Conservation (phyloP, 2,113 vertebrate genomes). For the Zosterops lateralis region DNA sequence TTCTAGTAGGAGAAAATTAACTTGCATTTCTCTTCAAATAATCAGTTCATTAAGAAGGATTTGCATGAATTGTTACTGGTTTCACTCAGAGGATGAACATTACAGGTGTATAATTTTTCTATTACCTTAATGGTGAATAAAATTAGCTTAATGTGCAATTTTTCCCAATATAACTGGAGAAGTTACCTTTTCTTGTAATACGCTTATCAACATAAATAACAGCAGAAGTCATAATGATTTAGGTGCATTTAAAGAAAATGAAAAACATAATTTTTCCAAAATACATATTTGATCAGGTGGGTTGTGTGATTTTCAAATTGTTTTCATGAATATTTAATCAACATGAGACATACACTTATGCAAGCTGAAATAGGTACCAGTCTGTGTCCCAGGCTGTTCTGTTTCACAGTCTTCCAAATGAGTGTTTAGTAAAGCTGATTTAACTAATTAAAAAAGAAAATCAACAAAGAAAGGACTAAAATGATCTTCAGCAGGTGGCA, state of each 20-base stretch:
- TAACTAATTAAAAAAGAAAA: not conserved
- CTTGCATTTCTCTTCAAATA: not conserved
- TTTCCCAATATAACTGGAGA: not conserved
- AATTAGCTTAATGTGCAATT: not conserved
- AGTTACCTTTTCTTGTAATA: not conserved
- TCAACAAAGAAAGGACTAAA: not conserved
- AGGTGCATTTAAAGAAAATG: not conserved
- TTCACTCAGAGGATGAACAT: not conserved
- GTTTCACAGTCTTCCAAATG: not conserved
- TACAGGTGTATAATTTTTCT: not conserved
- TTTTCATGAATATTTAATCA: slow-evolving; percentile 52
- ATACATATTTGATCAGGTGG: not conserved
- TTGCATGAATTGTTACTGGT: not conserved
- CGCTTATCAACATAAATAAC: not conserved
- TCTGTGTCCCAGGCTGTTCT: slow-evolving; percentile 19
- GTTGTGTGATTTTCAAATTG: slow-evolving; percentile 9
- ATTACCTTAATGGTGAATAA: not conserved
- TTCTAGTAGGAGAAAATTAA: not conserved
- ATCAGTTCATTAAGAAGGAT: not conserved
- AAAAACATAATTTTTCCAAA: not conserved
- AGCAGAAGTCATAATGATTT: not conserved
- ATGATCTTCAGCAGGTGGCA: not conserved
- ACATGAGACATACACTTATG: not conserved
- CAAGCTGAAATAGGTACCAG: slow-evolving; percentile 19
- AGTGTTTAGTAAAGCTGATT: not conserved